A percentile compares a stretch with the other conserved stretches of the same genome.
These are phyloP conservation scores for Netelia virgata DNA, from an alignment of 2,888 invertebrate genomes.

Conservation along the genomic window DNA sequence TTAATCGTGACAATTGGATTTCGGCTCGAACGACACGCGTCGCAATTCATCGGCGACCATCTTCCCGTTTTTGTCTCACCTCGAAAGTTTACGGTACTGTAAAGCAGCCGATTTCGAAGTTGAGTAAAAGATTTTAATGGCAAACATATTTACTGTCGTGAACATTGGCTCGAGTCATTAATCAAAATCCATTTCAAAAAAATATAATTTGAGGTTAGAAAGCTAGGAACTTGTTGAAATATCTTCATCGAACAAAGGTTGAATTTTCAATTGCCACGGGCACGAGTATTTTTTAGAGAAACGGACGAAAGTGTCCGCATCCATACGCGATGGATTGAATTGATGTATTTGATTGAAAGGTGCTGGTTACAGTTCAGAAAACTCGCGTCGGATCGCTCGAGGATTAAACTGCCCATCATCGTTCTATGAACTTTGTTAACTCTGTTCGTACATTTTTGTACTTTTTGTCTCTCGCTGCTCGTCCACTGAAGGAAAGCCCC, in stretches of 20 bases:
- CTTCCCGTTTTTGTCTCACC: not conserved
- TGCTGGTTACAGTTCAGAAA: not conserved
- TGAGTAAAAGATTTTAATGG: not conserved
- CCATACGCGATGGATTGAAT: not conserved
- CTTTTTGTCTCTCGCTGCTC: slow-evolving; percentile 28
- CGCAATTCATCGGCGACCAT: slow-evolving; percentile 20
- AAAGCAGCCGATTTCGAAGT: not conserved
- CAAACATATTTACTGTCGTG: not conserved
- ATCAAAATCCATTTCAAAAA: not conserved
- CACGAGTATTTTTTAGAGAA: not conserved
- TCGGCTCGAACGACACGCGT: slow-evolving; percentile 29
- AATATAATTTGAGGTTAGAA: not conserved
- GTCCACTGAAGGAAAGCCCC: slow-evolving; percentile 28
- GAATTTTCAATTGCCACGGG: not conserved
- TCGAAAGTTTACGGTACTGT: not conserved
- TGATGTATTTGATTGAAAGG: not conserved
- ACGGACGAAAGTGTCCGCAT: not conserved
- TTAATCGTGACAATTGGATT: slow-evolving; percentile 59
- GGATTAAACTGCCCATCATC: slow-evolving; percentile 33
- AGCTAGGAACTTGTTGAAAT: not conserved
- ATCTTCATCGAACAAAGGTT: not conserved
- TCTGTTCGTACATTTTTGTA: slow-evolving; percentile 6
- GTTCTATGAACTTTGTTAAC: slow-evolving; percentile 1
- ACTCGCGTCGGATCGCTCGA: slow-evolving; percentile 3
- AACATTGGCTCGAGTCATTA: not conserved